These are phyloP conservation scores for Agriopis marginaria DNA, from an alignment of 2,888 invertebrate genomes.

Conservation along the genomic window DNA sequence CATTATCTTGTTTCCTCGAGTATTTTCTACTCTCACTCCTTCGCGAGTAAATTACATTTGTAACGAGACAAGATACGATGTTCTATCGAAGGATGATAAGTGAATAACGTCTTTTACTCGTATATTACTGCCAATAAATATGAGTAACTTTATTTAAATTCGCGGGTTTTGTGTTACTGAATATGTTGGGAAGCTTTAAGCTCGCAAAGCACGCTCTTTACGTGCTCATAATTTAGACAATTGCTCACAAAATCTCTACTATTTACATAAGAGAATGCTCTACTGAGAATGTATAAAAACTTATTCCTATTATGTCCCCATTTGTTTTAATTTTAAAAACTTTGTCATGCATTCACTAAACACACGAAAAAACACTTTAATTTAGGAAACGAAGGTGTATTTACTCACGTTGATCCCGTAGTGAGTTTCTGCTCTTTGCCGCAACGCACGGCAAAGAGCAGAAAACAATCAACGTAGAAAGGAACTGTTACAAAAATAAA, in stretches of 20 bases:
- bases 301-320: background rate
- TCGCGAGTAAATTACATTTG: slow-evolving; percentile 61
- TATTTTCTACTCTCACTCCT: slow-evolving; percentile 59
- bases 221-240: background rate
- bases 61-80: slow-evolving; percentile 58
- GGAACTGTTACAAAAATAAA: slow-evolving; percentile 71
- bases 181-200: slow-evolving; percentile 8
- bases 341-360: slow-evolving; percentile 19
- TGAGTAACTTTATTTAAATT: slow-evolving; percentile 41
- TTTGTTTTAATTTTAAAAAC: slow-evolving; percentile 26
- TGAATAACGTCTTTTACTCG: slow-evolving; percentile 43
- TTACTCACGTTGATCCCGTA: slow-evolving; percentile 39
- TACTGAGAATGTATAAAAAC: background rate
- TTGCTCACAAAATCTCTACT: background rate
- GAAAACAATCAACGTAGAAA: slow-evolving; percentile 66
- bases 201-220: slow-evolving; percentile 12
- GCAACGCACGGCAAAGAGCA: slow-evolving; percentile 50
- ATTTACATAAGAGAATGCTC: slow-evolving; percentile 1
- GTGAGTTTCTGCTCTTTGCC: slow-evolving; percentile 7
- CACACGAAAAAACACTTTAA: slow-evolving; percentile 39
- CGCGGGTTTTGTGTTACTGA: slow-evolving; percentile 24
- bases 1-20: slow-evolving; percentile 65
- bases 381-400: slow-evolving; percentile 43
- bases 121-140: slow-evolving; percentile 45
- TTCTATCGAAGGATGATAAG: slow-evolving; percentile 51